Evolutionary conservation across 2,888 invertebrate species (phyloP).

Genomic region (Archaeoteleia sp.): DNA sequence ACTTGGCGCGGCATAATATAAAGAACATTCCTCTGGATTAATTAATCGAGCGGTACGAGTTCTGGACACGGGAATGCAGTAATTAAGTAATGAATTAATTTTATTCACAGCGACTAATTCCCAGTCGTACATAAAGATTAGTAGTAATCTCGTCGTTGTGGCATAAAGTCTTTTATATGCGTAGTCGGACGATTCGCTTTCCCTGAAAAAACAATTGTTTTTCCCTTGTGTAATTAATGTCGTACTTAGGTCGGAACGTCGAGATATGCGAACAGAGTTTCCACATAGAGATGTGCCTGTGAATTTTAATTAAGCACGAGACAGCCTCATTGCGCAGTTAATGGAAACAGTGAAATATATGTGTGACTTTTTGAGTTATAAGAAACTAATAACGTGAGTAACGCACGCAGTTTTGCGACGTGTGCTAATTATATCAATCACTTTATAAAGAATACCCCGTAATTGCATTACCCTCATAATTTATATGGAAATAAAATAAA

Average conservation of each 20-base stretch:
- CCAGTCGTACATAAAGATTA: slow-evolving; percentile 55
- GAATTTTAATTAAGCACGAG: slow-evolving; percentile 54
- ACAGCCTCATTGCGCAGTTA: slow-evolving; percentile 51
- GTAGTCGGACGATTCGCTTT: slow-evolving; percentile 46
- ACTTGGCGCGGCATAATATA: slow-evolving; percentile 3
- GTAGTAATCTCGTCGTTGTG: slow-evolving; percentile 55
- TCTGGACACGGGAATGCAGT: slow-evolving; percentile 27
- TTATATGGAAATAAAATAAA: no score
- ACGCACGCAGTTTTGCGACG: no score
- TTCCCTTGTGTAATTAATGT: slow-evolving; percentile 53
- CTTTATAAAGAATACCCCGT: no score
- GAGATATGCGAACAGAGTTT: slow-evolving; percentile 52
- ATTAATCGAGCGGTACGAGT: slow-evolving; percentile 28
- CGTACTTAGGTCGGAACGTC: slow-evolving; percentile 53
- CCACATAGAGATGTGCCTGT: slow-evolving; percentile 50
- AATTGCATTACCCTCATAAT: no score
- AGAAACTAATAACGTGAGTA: no score
- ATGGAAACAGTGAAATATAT: slow-evolving; percentile 48
- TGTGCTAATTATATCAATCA: no score
- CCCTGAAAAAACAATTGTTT: slow-evolving; percentile 52
- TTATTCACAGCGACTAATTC: slow-evolving; percentile 51
- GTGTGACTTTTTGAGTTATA: no score
- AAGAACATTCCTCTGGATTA: slow-evolving; percentile 22
- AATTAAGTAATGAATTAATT: slow-evolving; percentile 54
- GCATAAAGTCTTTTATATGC: slow-evolving; percentile 54